Evolutionary conservation across 2,888 invertebrate species (phyloP).

Genomic region (Unio pictorum): DNA sequence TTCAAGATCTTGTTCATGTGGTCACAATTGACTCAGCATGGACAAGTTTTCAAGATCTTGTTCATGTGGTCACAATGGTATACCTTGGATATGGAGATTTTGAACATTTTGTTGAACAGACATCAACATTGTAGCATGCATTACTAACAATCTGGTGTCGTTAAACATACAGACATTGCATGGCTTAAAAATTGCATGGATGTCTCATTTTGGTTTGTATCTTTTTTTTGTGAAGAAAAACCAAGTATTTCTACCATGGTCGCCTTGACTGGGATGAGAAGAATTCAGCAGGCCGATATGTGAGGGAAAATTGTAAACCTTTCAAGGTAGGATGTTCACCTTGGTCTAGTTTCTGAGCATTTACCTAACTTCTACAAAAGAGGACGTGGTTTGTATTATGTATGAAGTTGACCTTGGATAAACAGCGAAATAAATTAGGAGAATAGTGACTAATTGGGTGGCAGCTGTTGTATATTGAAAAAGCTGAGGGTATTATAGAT

Average conservation of each 20-base stretch:
- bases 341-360: conserved; percentile 1
- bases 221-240: conserved; percentile 50
- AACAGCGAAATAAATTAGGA: too few relatives aligned
- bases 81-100: too few relatives aligned
- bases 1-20: too few relatives aligned
- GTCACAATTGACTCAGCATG: too few relatives aligned
- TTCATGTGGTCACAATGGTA: too few relatives aligned
- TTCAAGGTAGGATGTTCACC: conserved; percentile 79
- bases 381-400: neutral
- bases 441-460: too few relatives aligned
- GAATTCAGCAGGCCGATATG: conserved; percentile 96
- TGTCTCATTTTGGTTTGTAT: conserved; percentile 32
- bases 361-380: neutral
- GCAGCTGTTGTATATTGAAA: too few relatives aligned
- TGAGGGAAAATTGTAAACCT: conserved; percentile 97
- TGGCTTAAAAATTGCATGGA: conserved; percentile 6
- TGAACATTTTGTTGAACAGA: too few relatives aligned
- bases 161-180: conserved; percentile 5
- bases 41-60: too few relatives aligned
- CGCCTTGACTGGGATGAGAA: conserved; percentile 98
- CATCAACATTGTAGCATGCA: too few relatives aligned
- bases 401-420: conserved; percentile 1
- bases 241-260: conserved; percentile 92
- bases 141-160: too few relatives aligned
- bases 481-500: too few relatives aligned